Percentiles rank a stretch among this genome's conserved stretches.
These are phyloP conservation scores for Echinometra lucunter DNA, from an alignment of 53 echinoderm and acorn worm genomes.

Conservation along the genomic window DNA sequence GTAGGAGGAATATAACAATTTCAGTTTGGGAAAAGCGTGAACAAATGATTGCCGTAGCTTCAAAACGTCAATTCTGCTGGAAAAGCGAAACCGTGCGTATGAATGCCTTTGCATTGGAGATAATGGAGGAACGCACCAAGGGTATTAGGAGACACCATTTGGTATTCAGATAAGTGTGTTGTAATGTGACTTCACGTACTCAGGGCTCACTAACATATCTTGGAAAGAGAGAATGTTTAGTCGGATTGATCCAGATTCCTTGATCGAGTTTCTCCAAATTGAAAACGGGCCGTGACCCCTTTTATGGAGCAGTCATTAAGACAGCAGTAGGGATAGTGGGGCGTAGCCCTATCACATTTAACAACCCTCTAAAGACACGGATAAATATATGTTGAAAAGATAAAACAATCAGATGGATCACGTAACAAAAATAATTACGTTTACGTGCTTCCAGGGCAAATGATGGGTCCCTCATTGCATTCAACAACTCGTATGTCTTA, in stretches of 20 bases:
- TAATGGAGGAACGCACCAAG: neutral
- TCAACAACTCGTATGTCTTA: neutral
- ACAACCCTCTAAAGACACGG: neutral
- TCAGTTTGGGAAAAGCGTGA: neutral
- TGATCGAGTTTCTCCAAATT: slow-evolving; percentile 42
- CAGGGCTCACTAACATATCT: neutral
- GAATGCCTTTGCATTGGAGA: neutral
- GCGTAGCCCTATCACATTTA: neutral
- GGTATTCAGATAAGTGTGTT: slow-evolving; percentile 8
- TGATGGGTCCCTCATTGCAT: neutral
- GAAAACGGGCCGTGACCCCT: slow-evolving; percentile 50
- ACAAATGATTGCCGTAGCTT: slow-evolving; percentile 37
- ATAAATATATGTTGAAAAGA: neutral
- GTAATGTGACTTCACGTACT: slow-evolving; percentile 46
- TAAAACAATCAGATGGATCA: neutral
- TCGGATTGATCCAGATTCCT: slow-evolving; percentile 52
- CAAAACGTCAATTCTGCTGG: neutral
- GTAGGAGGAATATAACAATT: neutral
- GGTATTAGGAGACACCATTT: neutral
- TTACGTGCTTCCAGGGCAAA: neutral
- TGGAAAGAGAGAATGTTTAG: slow-evolving; percentile 9
- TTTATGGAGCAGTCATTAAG: slow-evolving; percentile 40
- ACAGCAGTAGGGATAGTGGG: neutral
- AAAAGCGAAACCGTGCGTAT: neutral
- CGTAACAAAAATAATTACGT: neutral